phyloP scores from a whole-genome alignment of 2,797 vertebrate genomes.

The Pseudochirops corinnae region DNA sequence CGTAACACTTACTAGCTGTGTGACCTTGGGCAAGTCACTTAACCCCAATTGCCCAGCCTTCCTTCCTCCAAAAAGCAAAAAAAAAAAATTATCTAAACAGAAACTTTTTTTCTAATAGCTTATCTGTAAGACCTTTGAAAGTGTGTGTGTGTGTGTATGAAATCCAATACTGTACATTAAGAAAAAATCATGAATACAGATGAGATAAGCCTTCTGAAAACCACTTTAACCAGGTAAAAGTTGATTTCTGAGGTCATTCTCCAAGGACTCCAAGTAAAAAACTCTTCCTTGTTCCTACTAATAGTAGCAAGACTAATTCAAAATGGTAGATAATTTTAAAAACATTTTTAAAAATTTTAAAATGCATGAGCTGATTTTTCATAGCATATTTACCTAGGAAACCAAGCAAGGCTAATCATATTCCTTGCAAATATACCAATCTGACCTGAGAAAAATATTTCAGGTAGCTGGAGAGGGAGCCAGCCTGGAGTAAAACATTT shows the following conservation, averaged over 20 bases:
- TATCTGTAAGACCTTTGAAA: background rate
- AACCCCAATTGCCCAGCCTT: too few relatives aligned
- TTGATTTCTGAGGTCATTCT: background rate
- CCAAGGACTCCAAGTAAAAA: background rate
- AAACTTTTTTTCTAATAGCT: background rate
- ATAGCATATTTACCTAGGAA: background rate
- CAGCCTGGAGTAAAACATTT: background rate
- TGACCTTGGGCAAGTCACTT: too few relatives aligned
- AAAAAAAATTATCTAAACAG: too few relatives aligned
- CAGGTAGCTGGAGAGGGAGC: background rate
- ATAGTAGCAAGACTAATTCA: background rate
- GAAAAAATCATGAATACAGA: background rate
- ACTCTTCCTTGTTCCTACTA: background rate
- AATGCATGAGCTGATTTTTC: background rate
- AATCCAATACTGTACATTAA: background rate
- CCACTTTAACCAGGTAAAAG: background rate
- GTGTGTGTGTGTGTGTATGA: too few relatives aligned
- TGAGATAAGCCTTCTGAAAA: background rate
- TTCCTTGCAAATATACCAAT: background rate
- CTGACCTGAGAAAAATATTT: background rate
- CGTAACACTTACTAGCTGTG: too few relatives aligned
- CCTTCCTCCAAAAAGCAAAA: too few relatives aligned
- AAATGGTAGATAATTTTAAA: background rate
- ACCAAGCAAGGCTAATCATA: background rate
- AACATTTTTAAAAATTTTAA: background rate